Evolutionary conservation across 1,140 invertebrate species (phyloP).

Genomic region (Diorhabda sublineata): DNA sequence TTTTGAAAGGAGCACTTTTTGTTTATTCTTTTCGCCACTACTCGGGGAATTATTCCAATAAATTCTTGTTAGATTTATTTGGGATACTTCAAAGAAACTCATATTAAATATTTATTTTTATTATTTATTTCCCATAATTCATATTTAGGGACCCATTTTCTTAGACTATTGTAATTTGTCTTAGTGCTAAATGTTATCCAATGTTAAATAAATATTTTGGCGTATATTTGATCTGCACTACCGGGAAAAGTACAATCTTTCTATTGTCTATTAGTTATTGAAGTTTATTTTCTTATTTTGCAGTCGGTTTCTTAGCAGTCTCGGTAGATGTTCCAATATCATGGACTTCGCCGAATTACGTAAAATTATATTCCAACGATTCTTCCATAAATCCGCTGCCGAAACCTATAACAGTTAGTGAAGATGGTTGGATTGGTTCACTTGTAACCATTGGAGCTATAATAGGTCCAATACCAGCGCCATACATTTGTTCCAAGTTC

Average conservation of each 20-base stretch:
- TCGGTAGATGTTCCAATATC: conserved; percentile 60
- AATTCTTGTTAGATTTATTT: no score
- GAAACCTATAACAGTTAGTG: conserved; percentile 44
- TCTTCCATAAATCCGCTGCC: conserved; percentile 35
- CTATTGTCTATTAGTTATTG: background rate
- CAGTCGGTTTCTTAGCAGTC: conserved; percentile 61
- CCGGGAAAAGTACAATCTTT: background rate
- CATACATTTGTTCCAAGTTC: conserved; percentile 40
- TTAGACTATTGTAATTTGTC: no score
- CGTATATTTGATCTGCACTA: no score
- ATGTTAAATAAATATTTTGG: no score
- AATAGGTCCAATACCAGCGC: conserved; percentile 49
- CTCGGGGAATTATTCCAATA: no score
- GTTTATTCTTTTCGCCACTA: no score
- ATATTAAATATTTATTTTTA: no score
- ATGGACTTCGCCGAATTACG: conserved; percentile 67
- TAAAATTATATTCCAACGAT: conserved; percentile 47
- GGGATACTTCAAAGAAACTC: no score
- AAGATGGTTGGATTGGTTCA: conserved; percentile 75
- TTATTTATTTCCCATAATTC: no score
- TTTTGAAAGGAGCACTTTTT: no score
- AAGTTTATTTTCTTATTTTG: conserved; percentile 24
- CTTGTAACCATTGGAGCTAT: conserved; percentile 73
- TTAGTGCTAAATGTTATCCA: no score
- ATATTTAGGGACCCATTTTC: no score